Evolutionary conservation across 2,797 vertebrate genomes (phyloP), one percentile per base, ranked within the genome.

Genomic region (Furcifer pardalis): DNA sequence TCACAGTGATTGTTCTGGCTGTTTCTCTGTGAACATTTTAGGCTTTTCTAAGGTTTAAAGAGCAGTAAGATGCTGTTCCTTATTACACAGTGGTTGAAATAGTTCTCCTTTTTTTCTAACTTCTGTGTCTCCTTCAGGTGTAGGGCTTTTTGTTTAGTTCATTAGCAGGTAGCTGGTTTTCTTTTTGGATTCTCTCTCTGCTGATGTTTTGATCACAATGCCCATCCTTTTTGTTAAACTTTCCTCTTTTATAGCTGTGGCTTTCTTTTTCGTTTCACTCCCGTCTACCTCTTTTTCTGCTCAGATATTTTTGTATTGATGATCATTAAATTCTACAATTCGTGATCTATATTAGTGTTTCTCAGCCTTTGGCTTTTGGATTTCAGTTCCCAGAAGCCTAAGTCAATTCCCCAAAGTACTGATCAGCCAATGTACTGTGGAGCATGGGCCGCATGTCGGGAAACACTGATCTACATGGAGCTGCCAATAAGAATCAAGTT

Each of bases 281-380:
- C 21, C 40, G 25, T 77, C 63, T 49, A 21, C 66, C 15, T 44
- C 42, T 79, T 69, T 56, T 60, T 23, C 9, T 9, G n/a, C 74
- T 71, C 21, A 52, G 37, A 42, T 63, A 72, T 32, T 77, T 86
- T 63, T 82, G 52, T 37, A 56, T 82, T 37, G 37, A 77, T n/a
- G 15, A n/a, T 69, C 30, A 44, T 27, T 40, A 25, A 71, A 7
- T 71, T 68, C 65, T 86, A 5, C 35, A n/a, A 32, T 86, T 77
- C 77, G 12, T 75, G 60, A 32, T 52, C 12, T 30, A 40, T 27
- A 77, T 13, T n/a, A n/a, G n/a, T n/a, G n/a, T n/a, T n/a, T n/a
- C n/a, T n/a, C n/a, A n/a, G n/a, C n/a, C n/a, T n/a, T n/a, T n/a
- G n/a, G n/a, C n/a, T n/a, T n/a, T n/a, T n/a, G n/a, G n/a, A n/a